Percentiles rank a stretch among this genome's conserved stretches.
phyloP scores from a whole-genome alignment of 2,888 invertebrate species.

The Aquatica leii region DNA sequence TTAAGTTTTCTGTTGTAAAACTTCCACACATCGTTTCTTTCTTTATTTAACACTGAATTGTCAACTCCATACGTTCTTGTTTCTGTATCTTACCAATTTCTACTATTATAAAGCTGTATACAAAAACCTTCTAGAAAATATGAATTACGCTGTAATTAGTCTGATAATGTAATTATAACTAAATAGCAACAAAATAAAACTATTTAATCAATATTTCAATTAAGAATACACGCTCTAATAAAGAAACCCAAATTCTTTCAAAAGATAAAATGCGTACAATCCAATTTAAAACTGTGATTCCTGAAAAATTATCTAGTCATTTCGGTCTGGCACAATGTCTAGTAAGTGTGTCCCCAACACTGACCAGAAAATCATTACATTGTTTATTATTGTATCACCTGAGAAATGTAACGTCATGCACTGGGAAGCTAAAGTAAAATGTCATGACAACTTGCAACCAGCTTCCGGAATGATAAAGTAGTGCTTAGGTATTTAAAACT shows the following conservation, averaged over 20 bases:
- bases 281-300: conserved; percentile 35
- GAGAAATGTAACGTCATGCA: conserved; percentile 58
- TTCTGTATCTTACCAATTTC: too few species aligned
- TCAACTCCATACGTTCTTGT: too few species aligned
- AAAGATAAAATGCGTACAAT: conserved; percentile 28
- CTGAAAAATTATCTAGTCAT: conserved; percentile 50
- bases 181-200: too few species aligned
- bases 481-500: background rate
- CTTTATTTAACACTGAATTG: too few species aligned
- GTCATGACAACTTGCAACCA: conserved; percentile 61
- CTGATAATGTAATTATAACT: too few species aligned
- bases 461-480: conserved; percentile 21
- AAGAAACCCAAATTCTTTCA: conserved; percentile 16
- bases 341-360: conserved; percentile 51
- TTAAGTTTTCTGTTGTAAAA: too few species aligned
- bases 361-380: conserved; percentile 57
- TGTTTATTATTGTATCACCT: conserved; percentile 56
- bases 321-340: conserved; percentile 56
- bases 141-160: too few species aligned
- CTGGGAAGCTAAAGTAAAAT: conserved; percentile 58
- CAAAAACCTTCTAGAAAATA: too few species aligned
- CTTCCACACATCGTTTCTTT: too few species aligned
- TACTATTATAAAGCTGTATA: too few species aligned
- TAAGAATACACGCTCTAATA: conserved; percentile 19
- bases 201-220: conserved; percentile 19